Evolutionary conservation across 2,113 vertebrate species (phyloP).

Genomic region (Rhinolophus sinicus): DNA sequence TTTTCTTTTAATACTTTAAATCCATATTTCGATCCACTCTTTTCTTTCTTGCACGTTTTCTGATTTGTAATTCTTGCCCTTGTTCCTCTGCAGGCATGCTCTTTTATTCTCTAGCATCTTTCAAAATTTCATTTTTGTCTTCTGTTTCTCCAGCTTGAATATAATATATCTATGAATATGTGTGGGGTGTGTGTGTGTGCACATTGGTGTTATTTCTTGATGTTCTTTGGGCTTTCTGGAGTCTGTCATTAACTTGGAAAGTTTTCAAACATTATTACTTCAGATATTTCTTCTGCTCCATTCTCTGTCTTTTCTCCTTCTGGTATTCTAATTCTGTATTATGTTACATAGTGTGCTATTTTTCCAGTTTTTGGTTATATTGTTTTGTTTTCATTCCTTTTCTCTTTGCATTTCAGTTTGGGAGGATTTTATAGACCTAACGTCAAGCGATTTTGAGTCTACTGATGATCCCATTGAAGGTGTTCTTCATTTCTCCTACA

Average conservation of each 20-base stretch:
- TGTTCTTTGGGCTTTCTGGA: not conserved
- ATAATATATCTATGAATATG: not conserved
- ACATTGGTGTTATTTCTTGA: not conserved
- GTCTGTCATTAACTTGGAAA: not conserved
- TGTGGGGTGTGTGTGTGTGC: not conserved
- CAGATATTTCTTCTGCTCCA: not conserved
- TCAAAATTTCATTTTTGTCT: not conserved
- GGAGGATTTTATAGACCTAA: not conserved
- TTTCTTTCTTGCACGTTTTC: not conserved
- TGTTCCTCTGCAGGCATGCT: not conserved
- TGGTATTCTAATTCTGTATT: not conserved
- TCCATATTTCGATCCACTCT: not conserved
- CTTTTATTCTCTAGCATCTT: not conserved
- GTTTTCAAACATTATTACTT: not conserved
- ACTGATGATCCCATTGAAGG: not conserved
- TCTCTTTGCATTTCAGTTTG: not conserved
- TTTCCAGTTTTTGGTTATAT: not conserved
- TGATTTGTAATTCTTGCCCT: not conserved
- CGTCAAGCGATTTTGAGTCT: not conserved
- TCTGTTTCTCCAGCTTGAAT: not conserved
- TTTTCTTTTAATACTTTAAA: not conserved
- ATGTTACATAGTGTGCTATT: not conserved
- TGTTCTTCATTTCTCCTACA: not conserved
- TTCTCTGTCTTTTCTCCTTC: not conserved
- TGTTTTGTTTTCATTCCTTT: not conserved